These are phyloP conservation scores for Morone chrysops DNA, from an alignment of 2,113 vertebrate species.

Conservation along the genomic window DNA sequence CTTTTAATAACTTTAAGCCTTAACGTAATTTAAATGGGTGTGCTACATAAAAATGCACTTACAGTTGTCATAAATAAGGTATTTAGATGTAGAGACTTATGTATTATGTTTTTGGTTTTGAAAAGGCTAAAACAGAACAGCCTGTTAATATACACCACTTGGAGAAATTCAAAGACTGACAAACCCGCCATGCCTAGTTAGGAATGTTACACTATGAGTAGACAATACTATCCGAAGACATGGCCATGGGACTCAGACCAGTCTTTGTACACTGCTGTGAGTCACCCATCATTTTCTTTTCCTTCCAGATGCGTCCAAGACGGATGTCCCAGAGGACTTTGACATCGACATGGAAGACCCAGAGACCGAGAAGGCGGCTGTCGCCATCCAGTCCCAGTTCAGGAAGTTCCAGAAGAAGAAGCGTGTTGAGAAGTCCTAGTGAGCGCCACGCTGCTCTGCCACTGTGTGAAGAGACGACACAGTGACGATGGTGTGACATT, in stretches of 20 bases:
- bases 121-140: neutral
- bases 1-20: no score
- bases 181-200: neutral
- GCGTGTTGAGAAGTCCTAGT: conserved; percentile 90
- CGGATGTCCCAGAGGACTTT: conserved; percentile 92
- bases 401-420: conserved; percentile 99
- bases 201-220: neutral
- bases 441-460: conserved; percentile 87
- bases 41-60: no score
- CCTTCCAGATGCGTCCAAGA: conserved; percentile 91
- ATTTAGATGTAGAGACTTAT: no score
- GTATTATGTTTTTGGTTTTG: neutral
- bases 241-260: neutral
- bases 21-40: no score
- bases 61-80: no score
- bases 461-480: conserved; percentile 81
- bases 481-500: conserved; percentile 73
- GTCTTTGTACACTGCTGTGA: neutral
- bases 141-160: no score
- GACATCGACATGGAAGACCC: conserved; percentile 99
- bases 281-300: conserved; percentile 39
- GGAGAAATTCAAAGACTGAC: no score
- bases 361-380: conserved; percentile 96
- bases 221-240: neutral
- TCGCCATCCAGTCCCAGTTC: conserved; percentile 99